Base-by-base conservation (phyloP, 2,113 vertebrate genomes). In the Ochotona princeps region DNA sequence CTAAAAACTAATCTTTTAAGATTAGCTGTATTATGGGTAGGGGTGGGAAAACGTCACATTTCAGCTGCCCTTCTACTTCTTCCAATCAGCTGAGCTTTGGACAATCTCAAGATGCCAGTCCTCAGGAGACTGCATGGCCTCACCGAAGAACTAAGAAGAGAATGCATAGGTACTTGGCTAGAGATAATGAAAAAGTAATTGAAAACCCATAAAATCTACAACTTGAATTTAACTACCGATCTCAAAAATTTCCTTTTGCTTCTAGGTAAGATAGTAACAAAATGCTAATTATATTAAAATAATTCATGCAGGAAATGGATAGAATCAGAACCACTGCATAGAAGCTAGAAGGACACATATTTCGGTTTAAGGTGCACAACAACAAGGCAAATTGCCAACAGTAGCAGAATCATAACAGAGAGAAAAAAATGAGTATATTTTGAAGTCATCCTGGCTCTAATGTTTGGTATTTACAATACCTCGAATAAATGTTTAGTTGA, bases 401-500 rank as follows among this genome's bases (percentile, higher is more conserved):
- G 44, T 88, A 18, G 70, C 60, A 80, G 32, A 82, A 89, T 7
- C 35, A 21, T 69, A 80, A 0, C 57, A 35, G 44, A 83, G 18
- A 76, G 32, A 89, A 89, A 92, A 44, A 92, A 25, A 70, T 20
- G 23, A 57, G 54, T 13, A 57, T 79, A 32, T 44, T 89, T 95
- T 79, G 18, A 61, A 9, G 5, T 21, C 7, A 54, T 65, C 21
- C 38, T 78, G 47, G n/a, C 57, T 65, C 72, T 88, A 79, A 90
- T 15, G 5, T 72, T 78, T 57, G 28, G 54, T 23, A 76, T 21
- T 32, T 57, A 90, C 21, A 72, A 65, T 32, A 87, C 18, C 87
- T 30, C 78, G 65, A 83, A 66, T 21, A 61, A 66, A 69, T 65
- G 17, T 76, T 73, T 66, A 47, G 78, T 66, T 70, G 70, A 90